A percentile compares a stretch with the other conserved stretches of the same genome.
Conservation (phyloP, 2,888 invertebrate genomes). For the Syrista parreyssii region DNA sequence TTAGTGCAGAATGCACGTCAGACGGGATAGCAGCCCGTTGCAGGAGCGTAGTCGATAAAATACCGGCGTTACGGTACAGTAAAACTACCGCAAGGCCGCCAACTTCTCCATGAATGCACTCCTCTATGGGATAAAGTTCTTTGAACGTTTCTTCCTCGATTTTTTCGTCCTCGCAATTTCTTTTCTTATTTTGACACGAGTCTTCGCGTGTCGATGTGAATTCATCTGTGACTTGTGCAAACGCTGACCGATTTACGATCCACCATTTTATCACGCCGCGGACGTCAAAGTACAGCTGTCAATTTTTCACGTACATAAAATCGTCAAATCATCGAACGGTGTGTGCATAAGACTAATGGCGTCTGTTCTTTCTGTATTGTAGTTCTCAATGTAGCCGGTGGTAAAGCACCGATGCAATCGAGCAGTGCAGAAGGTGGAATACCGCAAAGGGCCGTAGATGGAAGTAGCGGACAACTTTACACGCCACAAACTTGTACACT, state of each 20-base stretch:
- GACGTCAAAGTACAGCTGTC: not conserved
- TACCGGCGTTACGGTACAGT: slow-evolving; percentile 61
- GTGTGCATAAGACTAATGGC: not conserved
- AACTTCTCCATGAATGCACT: not conserved
- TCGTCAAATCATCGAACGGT: too few relatives aligned
- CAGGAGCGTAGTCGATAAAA: slow-evolving; percentile 49
- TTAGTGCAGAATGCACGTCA: not conserved
- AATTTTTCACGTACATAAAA: not conserved
- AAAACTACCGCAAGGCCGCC: slow-evolving; percentile 58
- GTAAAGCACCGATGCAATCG: slow-evolving; percentile 95
- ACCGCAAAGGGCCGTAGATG: slow-evolving; percentile 91
- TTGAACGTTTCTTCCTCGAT: not conserved
- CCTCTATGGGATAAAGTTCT: not conserved
- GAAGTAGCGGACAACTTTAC: slow-evolving; percentile 86
- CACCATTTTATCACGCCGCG: not conserved
- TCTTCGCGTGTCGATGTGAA: not conserved
- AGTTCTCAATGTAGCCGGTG: slow-evolving; percentile 94
- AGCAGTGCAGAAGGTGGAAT: slow-evolving; percentile 86
- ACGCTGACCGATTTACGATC: not conserved
- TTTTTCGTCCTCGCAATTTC: not conserved
- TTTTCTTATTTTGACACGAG: not conserved
- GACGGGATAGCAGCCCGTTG: not conserved
- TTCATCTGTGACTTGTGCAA: not conserved
- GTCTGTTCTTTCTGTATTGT: slow-evolving; percentile 56
- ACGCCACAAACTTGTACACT: slow-evolving; percentile 88